Base-by-base conservation (phyloP, 2,113 vertebrate species). In the Notarius quadriscutis region DNA sequence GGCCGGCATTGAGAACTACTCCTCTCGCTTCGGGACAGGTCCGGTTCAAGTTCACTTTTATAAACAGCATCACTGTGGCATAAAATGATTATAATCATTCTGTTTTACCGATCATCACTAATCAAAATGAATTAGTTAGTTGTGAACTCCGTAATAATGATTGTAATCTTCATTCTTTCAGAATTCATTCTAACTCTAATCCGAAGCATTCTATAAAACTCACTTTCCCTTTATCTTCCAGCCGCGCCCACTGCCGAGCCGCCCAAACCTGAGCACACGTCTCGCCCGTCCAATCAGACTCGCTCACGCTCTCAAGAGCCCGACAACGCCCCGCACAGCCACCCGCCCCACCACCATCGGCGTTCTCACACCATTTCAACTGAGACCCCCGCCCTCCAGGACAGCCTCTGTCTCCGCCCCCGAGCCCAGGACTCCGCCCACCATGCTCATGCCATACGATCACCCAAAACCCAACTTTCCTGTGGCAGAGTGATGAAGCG, bases 1-100 rank as follows among this genome's bases (percentile, higher is more conserved):
- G 91, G 98, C 98, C 25, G 98, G 98, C 91, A 99, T 99, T 86
- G 98, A 99, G 93, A 99, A 99, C 95, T 99, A 99, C 93, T 97
- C 98, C 0, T 99, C 98, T 65, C 97, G 97, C 93, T 98, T 99
- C 83, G 98, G 97, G 90, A 94, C 97, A 91, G 97, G 98, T 99
- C 94, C 93, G 79, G 30, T 7, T 10, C 12, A 60, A 81, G 14
- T 34, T 30, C 51, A 1, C 5, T 51, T 51, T 55, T 27, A 53
- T 50, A 12, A 78, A n/a, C 22, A 25, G 22, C 60, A 62, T 5
- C 18, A 62, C 60, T 62, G 20, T 27, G 63, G 11, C 4, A 30
- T 6, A 34, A 34, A 69, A 1, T 30, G 14, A 12, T 69, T 30
- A 14, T 27, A 69, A 30, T 69, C 27, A 4, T 27, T n/a, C 14